phyloP scores from a whole-genome alignment of 2,797 vertebrate genomes.

The Adrianichthys oophorus region DNA sequence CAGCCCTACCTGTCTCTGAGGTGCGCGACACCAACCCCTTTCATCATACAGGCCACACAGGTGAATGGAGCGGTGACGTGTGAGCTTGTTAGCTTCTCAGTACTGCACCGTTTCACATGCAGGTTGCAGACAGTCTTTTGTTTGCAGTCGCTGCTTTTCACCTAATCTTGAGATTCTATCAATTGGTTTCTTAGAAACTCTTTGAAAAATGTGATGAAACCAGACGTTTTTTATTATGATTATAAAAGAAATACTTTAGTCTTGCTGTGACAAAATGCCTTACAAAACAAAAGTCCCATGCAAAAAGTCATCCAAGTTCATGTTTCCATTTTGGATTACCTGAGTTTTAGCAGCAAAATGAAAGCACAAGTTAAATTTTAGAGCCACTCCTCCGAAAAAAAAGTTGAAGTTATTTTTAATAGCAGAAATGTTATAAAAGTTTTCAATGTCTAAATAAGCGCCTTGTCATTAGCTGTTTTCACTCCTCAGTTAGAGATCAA shows the following conservation, averaged over 20 bases:
- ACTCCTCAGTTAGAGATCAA: slow-evolving; percentile 43
- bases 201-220: slow-evolving; percentile 49
- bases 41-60: slow-evolving; percentile 17
- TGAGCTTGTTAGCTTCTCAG: slow-evolving; percentile 36
- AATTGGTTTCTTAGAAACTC: slow-evolving; percentile 61
- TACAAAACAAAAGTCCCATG: too few relatives aligned
- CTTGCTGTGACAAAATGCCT: too few relatives aligned
- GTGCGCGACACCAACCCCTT: slow-evolving; percentile 40
- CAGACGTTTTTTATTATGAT: too few relatives aligned
- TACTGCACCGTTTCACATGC: slow-evolving; percentile 23
- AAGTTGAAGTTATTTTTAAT: neutral
- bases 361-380: too few relatives aligned
- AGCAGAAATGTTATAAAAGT: neutral
- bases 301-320: too few relatives aligned
- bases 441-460: slow-evolving; percentile 21
- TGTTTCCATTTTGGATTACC: too few relatives aligned
- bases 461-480: slow-evolving; percentile 60
- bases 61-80: slow-evolving; percentile 48
- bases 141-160: slow-evolving; percentile 56
- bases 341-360: too few relatives aligned
- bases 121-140: slow-evolving; percentile 56
- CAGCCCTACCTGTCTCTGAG: slow-evolving; percentile 10
- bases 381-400: too few relatives aligned
- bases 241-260: too few relatives aligned
- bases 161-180: slow-evolving; percentile 61